Base-by-base conservation (phyloP, 2,888 invertebrate species). In the Pelosia muscerda region DNA sequence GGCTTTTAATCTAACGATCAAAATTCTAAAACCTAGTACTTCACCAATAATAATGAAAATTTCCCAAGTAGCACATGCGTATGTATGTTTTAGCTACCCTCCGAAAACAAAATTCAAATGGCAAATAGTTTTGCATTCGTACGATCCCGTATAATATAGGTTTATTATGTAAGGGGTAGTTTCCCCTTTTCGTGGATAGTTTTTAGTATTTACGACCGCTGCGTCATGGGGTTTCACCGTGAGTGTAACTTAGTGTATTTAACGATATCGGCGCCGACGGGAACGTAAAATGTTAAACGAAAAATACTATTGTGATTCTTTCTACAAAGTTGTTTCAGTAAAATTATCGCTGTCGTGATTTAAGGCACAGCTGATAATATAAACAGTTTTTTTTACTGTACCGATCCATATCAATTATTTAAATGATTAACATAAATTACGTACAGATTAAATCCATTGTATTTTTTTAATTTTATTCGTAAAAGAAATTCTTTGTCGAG, bases 171-270 rank as follows among this genome's bases (percentile, higher is more conserved):
- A 28, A 25, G 58, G 65, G 69, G 64, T 72, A 74, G 70, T 59
- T 62, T 66, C 74, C 76, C 78, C 70, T 69, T 71, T 64, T 68
- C 53, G 38, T 38, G 56, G 55, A 65, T 66, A 73, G 64, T 75
- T 73, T 76, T 75, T 66, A 65, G 69, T 81, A 84, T 90, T 88
- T 88, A 90, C 82, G 85, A 87, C 81, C 86, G 81, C 84, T 82
- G 86, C 83, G 90, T 88, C 89, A 87, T 85, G 89, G 88, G 88
- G 84, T 87, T 88, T 87, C 81, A 78, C 84, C 68, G 69, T 77
- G 79, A 81, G 75, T 79, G 53, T 56, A 71, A 74, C 72, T 82
- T 82, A 83, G 81, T 79, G 80, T 80, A 84, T 81, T 79, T 85
- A 77, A 77, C 78, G 78, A 82, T 79, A 76, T 79, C 71, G 71